Evolutionary conservation across 2,797 vertebrate genomes (phyloP), one percentile per base, ranked within the genome.

Genomic region (Rhyacichthys aspro): DNA sequence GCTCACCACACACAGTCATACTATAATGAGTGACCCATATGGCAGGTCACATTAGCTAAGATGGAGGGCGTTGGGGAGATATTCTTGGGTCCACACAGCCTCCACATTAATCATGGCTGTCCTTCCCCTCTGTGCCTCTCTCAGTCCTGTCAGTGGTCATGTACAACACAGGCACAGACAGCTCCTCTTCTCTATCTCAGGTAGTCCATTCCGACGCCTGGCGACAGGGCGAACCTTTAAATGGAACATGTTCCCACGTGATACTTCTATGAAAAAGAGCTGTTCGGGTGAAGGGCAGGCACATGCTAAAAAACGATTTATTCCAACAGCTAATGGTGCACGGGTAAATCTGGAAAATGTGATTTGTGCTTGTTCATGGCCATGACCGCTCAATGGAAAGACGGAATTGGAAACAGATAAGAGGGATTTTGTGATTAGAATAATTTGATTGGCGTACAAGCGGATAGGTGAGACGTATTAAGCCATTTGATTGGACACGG

Each of bases 11-110:
- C 50, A 37, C 53, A 46, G 41, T 36, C 65, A 72, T 57, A 41
- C 46, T 55, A 59, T 76, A 75, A 76, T 74, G 67, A 82, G 73
- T 86, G 85, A 88, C 85, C 83, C 72, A 85, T 66, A 82, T 88
- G 86, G 85, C 88, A 89, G 86, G 87, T 87, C 81, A 84, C 83
- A 89, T 90, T 88, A 89, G 81, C 80, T 55, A 86, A 90, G 88
- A 90, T 83, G 81, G 85, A 90, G 80, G 85, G 81, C 84, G 76
- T 64, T 50, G 74, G 79, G 67, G 72, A 83, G 88, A 86, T 90
- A 89, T 89, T 90, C 85, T 88, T 85, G 83, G 88, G 80, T 82
- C 70, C 63, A 73, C 79, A 64, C 11, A 63, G 81, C 67, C 70
- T 78, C 75, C 77, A 73, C 84, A 89, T 90, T 88, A 84, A 90